Base-by-base conservation (phyloP, 2,888 invertebrate genomes). In the Catotricha subobsoleta region DNA sequence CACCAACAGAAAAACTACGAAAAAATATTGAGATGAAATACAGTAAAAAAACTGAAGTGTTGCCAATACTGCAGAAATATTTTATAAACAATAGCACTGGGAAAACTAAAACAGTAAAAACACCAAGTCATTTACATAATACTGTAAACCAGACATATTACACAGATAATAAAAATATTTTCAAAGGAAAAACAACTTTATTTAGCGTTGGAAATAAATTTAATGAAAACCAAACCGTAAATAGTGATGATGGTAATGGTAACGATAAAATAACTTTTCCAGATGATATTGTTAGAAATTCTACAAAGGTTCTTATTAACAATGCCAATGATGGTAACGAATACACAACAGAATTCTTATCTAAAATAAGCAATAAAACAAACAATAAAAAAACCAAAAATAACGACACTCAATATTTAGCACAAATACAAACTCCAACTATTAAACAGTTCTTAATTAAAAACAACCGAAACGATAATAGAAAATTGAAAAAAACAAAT, bases 141-240 rank as follows among this genome's bases (percentile, higher is more conserved):
- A 13, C 16, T 23, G 25, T 23, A 37, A 37, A 37, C 13, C 23
- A 37, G 25, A 37, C 36, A 20, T 13, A 6, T 13, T 23, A 10
- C 13, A 15, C 31, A 31, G 25, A 23, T 25, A 56, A 49, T 47
- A 46, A 23, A 54, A 54, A 40, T 59, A 50, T 45, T 48, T 53
- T 45, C 55, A 54, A 47, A 34, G 28, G 20, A 51, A 52, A 50
- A 53, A 54, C 39, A 55, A 57, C 46, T 58, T 57, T 45, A 52
- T 53, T 42, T 53, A 55, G 42, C 51, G 52, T 43, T 60, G 59
- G 39, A 49, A 48, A 27, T 39, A 44, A 40, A 43, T 41, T 35
- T 40, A 29, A 40, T 21, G 36, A 30, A 18, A 27, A 15, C 10
- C 31, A 37, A 31, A n/a, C 10, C 29, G 12, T 48, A 50, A 48